These are phyloP conservation scores for Pungitius pungitius DNA, from an alignment of 2,113 vertebrate species.

Conservation along the genomic window DNA sequence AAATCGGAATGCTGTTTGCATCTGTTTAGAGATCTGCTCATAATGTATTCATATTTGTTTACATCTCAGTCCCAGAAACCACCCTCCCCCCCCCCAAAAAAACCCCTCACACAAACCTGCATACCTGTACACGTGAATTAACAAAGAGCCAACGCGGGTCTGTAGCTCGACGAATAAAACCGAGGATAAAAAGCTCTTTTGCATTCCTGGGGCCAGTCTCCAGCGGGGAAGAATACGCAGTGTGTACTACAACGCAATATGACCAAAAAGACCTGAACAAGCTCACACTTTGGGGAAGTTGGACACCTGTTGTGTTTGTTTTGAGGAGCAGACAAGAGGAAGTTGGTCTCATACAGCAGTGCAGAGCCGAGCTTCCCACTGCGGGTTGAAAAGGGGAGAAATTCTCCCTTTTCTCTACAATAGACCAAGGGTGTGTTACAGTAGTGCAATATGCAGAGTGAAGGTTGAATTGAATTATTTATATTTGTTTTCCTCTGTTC, in stretches of 20 bases:
- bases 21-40: background rate
- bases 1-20: background rate
- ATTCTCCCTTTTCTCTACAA: background rate
- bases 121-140: background rate
- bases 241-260: background rate
- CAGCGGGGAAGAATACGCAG: conserved; percentile 34
- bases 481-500: background rate
- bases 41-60: background rate
- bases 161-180: conserved; percentile 29
- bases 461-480: background rate
- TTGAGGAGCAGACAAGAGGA: background rate
- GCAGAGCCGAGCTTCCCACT: background rate
- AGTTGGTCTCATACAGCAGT: conserved; percentile 17
- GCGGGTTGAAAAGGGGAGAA: background rate
- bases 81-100: background rate
- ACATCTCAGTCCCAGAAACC: background rate
- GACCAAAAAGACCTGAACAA: conserved; percentile 8
- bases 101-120: background rate
- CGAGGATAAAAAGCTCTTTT: conserved; percentile 42
- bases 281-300: conserved; percentile 1
- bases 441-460: background rate
- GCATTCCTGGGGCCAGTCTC: conserved; percentile 41
- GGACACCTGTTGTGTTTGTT: conserved; percentile 36
- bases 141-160: conserved; percentile 40
- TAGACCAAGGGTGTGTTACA: background rate